Evolutionary conservation across 2,797 vertebrate genomes (phyloP).

Genomic region (Coccyzus lansbergi): DNA sequence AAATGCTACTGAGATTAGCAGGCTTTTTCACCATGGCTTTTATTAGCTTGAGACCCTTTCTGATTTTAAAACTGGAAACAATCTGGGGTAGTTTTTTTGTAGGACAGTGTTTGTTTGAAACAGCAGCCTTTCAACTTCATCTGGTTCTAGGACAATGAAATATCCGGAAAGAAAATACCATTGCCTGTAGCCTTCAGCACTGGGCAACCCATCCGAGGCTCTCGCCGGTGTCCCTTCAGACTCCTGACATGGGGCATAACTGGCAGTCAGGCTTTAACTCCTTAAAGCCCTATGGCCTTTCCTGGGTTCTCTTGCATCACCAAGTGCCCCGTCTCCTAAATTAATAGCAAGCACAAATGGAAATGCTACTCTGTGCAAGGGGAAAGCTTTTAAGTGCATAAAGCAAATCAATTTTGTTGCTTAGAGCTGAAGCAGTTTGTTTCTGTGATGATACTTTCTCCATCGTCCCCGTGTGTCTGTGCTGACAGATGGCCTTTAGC

Average conservation of each 20-base stretch:
- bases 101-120: not conserved
- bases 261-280: not conserved
- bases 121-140: not conserved
- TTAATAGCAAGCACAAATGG: not conserved
- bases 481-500: slow-evolving; percentile 29
- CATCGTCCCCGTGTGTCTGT: not conserved
- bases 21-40: not conserved
- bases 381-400: not conserved
- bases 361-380: not conserved
- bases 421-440: not conserved
- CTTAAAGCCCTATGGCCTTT: not conserved
- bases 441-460: not conserved
- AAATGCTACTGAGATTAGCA: not conserved
- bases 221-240: not conserved
- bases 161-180: not conserved
- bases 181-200: not conserved
- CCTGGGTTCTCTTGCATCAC: not conserved
- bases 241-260: not conserved
- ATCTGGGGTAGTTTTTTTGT: not conserved
- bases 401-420: not conserved
- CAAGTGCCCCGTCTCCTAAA: not conserved
- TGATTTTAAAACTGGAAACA: not conserved
- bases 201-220: not conserved
- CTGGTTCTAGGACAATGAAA: not conserved
- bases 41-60: not conserved